A percentile compares a stretch with the other conserved stretches of the same genome.
phyloP scores from a whole-genome alignment of 1,140 invertebrate species.

The Araneus ventricosus region DNA sequence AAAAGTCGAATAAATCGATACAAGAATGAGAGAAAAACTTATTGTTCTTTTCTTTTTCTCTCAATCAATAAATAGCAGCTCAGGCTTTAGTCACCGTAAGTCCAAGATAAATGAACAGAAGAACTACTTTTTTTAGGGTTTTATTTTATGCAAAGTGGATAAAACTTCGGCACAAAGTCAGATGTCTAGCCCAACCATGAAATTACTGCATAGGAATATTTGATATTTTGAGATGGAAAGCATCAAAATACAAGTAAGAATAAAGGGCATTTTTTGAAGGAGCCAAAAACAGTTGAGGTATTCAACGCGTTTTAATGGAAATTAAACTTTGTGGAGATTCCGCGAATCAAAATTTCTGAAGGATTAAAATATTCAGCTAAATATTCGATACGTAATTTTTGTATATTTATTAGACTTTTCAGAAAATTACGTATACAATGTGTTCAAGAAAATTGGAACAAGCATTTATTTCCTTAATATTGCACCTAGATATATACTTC shows the following conservation, averaged over 20 bases:
- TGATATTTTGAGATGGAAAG: background rate
- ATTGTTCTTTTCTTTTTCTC: background rate
- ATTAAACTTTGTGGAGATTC: too few relatives aligned
- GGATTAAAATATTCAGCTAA: too few relatives aligned
- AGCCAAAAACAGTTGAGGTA: too few relatives aligned
- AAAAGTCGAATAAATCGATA: background rate
- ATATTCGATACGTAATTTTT: too few relatives aligned
- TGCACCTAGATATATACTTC: too few relatives aligned
- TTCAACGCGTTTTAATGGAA: too few relatives aligned
- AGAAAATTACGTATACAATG: too few relatives aligned
- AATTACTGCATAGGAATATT: background rate
- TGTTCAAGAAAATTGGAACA: too few relatives aligned
- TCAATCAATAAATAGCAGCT: background rate
- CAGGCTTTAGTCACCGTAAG: background rate
- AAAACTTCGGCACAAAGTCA: background rate
- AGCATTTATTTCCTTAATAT: too few relatives aligned
- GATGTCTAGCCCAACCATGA: background rate
- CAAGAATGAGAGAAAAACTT: background rate
- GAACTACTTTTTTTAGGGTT: background rate
- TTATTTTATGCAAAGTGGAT: slow-evolving; percentile 24
- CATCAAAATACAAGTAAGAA: background rate
- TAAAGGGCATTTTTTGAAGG: background rate
- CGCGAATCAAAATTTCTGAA: too few relatives aligned
- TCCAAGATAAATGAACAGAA: background rate
- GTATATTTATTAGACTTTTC: too few relatives aligned